Evolutionary conservation across 2,113 vertebrate species (phyloP).

Genomic region (Monarcha castaneiventris): DNA sequence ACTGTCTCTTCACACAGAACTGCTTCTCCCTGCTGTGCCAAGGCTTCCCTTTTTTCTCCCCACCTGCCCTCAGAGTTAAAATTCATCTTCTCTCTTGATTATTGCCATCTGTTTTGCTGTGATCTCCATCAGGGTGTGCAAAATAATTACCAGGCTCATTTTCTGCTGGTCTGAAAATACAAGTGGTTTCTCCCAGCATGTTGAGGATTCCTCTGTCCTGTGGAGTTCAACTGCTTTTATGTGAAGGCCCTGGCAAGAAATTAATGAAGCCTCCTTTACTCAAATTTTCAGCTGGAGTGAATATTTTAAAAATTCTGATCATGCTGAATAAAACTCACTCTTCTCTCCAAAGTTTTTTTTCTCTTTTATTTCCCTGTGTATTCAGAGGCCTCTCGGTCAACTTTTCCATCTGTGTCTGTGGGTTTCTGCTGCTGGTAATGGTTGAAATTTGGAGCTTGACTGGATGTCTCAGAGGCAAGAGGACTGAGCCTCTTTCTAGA

Average conservation of each 20-base stretch:
- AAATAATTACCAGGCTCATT: neutral
- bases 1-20: neutral
- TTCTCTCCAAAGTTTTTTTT: neutral
- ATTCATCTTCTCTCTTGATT: neutral
- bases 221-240: neutral
- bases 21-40: neutral
- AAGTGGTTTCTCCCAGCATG: neutral
- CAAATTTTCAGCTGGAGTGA: neutral
- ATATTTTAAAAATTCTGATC: neutral
- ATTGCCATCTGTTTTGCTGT: neutral
- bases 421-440: neutral
- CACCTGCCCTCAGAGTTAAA: neutral
- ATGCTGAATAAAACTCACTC: neutral
- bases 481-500: neutral
- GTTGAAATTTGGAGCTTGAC: neutral
- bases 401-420: neutral
- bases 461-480: fast-evolving
- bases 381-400: neutral
- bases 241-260: neutral
- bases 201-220: neutral
- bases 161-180: neutral
- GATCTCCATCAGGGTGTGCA: neutral
- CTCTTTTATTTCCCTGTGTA: neutral
- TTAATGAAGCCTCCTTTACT: neutral
- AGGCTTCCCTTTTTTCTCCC: neutral